phyloP scores from a whole-genome alignment of 2,113 vertebrate genomes.

The Cyanoramphus novaezelandiae region DNA sequence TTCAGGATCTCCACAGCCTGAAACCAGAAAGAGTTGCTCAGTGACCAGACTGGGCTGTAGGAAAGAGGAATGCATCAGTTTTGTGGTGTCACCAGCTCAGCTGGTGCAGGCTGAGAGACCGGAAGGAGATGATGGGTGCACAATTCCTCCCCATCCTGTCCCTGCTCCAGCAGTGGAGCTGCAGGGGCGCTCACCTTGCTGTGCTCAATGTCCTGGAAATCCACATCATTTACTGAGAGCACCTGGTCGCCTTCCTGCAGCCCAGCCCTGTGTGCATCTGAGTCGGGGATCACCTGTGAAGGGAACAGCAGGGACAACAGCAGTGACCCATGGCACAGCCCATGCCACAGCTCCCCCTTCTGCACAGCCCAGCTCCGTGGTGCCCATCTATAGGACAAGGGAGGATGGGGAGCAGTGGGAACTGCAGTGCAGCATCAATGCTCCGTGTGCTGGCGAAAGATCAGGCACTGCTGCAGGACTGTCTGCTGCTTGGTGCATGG shows the following conservation, averaged over 20 bases:
- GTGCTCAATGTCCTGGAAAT: slow-evolving; percentile 99
- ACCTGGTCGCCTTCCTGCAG: slow-evolving; percentile 98
- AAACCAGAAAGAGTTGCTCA: not conserved
- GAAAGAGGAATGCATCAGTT: accelerated
- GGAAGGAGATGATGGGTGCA: accelerated
- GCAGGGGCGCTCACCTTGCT: slow-evolving; percentile 80
- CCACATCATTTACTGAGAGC: slow-evolving; percentile 94
- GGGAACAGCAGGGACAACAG: not conserved
- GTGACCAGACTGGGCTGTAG: not conserved
- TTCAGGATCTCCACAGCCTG: slow-evolving; percentile 98
- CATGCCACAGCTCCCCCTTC: accelerated
- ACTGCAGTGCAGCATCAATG: not conserved
- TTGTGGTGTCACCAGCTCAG: not conserved
- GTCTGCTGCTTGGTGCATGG: not conserved
- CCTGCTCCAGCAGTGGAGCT: not conserved
- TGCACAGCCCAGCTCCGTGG: not conserved
- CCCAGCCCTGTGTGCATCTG: slow-evolving; percentile 92
- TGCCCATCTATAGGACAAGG: accelerated
- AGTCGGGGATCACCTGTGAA: slow-evolving; percentile 92
- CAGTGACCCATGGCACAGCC: not conserved
- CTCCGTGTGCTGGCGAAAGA: not conserved
- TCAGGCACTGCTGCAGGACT: accelerated
- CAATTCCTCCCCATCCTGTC: accelerated
- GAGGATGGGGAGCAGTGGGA: not conserved
- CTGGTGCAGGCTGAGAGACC: not conserved